These are phyloP conservation scores for Anguilla japonica DNA, from an alignment of 2,113 vertebrate species.

Conservation along the genomic window DNA sequence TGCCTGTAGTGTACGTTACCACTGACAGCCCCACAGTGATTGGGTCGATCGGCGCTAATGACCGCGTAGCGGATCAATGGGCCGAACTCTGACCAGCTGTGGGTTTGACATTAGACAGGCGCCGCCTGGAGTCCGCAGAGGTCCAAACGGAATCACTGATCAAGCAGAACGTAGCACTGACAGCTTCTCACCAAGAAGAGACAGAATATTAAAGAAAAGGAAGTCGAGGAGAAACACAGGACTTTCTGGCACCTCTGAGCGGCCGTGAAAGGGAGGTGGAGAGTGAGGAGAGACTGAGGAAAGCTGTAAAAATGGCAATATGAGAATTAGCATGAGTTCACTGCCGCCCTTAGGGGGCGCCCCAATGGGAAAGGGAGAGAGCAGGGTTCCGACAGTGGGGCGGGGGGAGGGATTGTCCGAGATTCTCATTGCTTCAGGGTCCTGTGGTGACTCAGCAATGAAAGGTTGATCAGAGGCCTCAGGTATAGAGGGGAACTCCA, in stretches of 20 bases:
- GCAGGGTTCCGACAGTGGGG: neutral
- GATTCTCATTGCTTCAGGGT: no score
- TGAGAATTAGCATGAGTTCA: neutral
- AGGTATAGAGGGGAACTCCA: no score
- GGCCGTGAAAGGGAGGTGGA: neutral
- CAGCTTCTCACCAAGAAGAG: neutral
- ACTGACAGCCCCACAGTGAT: neutral
- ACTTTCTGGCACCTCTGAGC: neutral
- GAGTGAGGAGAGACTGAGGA: neutral
- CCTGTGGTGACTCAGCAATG: no score
- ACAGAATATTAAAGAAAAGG: neutral
- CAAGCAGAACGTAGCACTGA: neutral
- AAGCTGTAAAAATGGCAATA: neutral
- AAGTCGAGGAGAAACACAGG: neutral
- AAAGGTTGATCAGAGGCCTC: no score
- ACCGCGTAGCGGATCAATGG: neutral
- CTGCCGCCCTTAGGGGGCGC: neutral
- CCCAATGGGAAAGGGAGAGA: neutral
- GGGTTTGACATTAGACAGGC: neutral
- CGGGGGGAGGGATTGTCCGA: neutral
- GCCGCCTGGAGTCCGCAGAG: neutral
- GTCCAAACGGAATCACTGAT: neutral
- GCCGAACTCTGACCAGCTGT: neutral
- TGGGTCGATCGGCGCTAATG: neutral
- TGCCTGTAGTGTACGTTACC: neutral